A percentile compares a stretch with the other conserved stretches of the same genome.
These are phyloP conservation scores for Pegoplata infirma DNA, from an alignment of 2,888 invertebrate species.

Conservation along the genomic window DNA sequence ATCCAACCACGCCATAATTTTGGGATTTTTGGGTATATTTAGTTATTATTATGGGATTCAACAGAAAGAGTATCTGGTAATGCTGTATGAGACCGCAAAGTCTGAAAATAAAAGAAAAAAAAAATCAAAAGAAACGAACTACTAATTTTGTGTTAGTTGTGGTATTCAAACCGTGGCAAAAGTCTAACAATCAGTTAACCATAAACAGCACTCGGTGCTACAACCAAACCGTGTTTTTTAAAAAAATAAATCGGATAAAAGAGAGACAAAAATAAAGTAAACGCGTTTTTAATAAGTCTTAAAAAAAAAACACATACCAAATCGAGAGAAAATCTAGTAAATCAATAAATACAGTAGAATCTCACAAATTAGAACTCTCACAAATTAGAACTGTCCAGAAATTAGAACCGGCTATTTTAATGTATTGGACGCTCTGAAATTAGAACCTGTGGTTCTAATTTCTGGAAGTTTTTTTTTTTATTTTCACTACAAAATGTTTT, in stretches of 20 bases:
- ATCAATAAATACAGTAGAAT: conserved; percentile 38
- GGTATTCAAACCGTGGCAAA: conserved; percentile 54
- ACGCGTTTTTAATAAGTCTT: conserved; percentile 20
- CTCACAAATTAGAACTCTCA: too few relatives aligned
- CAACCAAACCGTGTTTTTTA: conserved; percentile 27
- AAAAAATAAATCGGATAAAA: conserved; percentile 21
- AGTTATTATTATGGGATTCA: too few relatives aligned
- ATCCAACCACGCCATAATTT: too few relatives aligned
- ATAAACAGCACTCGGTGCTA: conserved; percentile 54
- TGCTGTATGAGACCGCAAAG: conserved; percentile 5
- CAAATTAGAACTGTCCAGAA: too few relatives aligned
- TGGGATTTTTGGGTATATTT: too few relatives aligned
- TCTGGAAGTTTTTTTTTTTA: too few relatives aligned
- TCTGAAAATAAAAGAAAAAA: conserved; percentile 12
- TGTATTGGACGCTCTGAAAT: too few relatives aligned
- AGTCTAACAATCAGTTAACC: conserved; percentile 57
- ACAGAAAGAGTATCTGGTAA: too few relatives aligned
- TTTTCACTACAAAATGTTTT: too few relatives aligned
- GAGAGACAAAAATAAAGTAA: conserved; percentile 3
- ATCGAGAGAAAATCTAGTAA: conserved; percentile 21
- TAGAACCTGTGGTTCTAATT: too few relatives aligned
- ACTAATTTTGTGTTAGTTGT: conserved; percentile 12
- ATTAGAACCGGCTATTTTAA: too few relatives aligned
- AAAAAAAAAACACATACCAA: conserved; percentile 11
- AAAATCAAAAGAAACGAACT: neutral